Conservation (phyloP, 2,797 vertebrate genomes). For the Acanthopagrus latus region DNA sequence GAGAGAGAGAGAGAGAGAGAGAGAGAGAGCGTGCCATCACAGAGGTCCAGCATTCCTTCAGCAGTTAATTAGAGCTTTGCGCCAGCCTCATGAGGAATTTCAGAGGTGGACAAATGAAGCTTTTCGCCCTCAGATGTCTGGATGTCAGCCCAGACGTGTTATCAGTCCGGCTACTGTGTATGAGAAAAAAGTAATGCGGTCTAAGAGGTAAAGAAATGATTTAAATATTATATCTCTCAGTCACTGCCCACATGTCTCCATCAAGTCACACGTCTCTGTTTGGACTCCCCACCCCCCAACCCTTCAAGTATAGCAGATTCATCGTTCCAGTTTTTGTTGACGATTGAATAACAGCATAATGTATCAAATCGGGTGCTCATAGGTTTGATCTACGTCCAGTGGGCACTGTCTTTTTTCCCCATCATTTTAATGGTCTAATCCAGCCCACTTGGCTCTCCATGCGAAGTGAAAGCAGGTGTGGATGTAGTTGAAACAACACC, state of each 20-base stretch:
- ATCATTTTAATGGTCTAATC: constrained; percentile 42
- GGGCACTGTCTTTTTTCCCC: constrained; percentile 9
- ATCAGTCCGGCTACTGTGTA: constrained; percentile 19
- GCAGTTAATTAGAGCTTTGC: constrained; percentile 61
- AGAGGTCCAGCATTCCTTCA: constrained; percentile 54
- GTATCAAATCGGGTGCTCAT: constrained; percentile 23
- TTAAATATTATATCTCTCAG: constrained; percentile 4
- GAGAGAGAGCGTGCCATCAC: constrained; percentile 57
- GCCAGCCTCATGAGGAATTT: constrained; percentile 65
- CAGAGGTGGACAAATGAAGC: constrained; percentile 57
- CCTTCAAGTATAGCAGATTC: constrained; percentile 29
- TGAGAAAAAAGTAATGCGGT: neutral
- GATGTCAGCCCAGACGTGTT: constrained; percentile 39
- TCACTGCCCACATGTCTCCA: constrained; percentile 16
- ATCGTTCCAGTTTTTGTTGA: constrained; percentile 38
- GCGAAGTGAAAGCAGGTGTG: constrained; percentile 56
- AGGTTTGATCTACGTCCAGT: constrained; percentile 35
- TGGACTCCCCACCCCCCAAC: constrained; percentile 33
- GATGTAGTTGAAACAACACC: constrained; percentile 28
- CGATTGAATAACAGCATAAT: constrained; percentile 40
- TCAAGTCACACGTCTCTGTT: constrained; percentile 20
- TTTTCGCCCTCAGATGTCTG: constrained; percentile 50
- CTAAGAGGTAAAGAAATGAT: neutral
- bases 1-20: constrained; percentile 21
- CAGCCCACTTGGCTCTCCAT: constrained; percentile 18